Evolutionary conservation across 2,888 invertebrate species (phyloP).

Genomic region (Trichacis sp.): DNA sequence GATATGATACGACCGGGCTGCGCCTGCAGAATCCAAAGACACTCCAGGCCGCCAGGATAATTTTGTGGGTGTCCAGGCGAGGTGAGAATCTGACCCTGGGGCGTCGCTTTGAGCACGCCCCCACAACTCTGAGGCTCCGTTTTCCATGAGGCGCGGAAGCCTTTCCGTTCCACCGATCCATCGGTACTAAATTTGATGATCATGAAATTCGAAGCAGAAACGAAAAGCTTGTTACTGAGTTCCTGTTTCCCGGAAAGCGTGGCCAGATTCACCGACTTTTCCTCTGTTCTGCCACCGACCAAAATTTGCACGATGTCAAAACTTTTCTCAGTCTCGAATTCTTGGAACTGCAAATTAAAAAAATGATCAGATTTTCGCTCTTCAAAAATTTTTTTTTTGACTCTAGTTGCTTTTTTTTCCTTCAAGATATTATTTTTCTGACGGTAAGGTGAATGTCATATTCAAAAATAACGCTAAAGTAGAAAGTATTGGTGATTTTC

Average conservation of each 20-base stretch:
- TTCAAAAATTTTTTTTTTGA: too few species aligned
- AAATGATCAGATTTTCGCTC: not conserved
- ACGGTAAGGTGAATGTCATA: too few species aligned
- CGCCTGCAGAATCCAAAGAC: constrained; percentile 91
- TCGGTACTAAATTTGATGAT: constrained; percentile 97
- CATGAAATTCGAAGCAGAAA: constrained; percentile 98
- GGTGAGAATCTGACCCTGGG: constrained; percentile 88
- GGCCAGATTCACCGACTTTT: constrained; percentile 90
- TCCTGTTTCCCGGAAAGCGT: constrained; percentile 94
- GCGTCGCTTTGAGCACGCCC: constrained; percentile 86
- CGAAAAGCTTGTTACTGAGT: constrained; percentile 84
- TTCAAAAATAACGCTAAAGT: too few species aligned
- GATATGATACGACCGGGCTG: constrained; percentile 93
- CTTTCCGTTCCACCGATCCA: constrained; percentile 91
- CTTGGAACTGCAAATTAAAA: constrained; percentile 80
- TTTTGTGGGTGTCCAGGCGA: constrained; percentile 94
- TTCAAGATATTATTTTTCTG: too few species aligned
- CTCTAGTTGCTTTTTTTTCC: too few species aligned
- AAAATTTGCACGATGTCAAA: constrained; percentile 97
- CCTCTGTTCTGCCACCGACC: constrained; percentile 94
- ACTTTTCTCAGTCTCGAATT: constrained; percentile 96
- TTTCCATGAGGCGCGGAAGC: constrained; percentile 94
- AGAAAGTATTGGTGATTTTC: too few species aligned
- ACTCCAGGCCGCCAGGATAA: constrained; percentile 96
- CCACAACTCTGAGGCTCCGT: constrained; percentile 95